Conservation (phyloP, 92 coral and sea anemone species). For the Palythoa grandiflora region DNA sequence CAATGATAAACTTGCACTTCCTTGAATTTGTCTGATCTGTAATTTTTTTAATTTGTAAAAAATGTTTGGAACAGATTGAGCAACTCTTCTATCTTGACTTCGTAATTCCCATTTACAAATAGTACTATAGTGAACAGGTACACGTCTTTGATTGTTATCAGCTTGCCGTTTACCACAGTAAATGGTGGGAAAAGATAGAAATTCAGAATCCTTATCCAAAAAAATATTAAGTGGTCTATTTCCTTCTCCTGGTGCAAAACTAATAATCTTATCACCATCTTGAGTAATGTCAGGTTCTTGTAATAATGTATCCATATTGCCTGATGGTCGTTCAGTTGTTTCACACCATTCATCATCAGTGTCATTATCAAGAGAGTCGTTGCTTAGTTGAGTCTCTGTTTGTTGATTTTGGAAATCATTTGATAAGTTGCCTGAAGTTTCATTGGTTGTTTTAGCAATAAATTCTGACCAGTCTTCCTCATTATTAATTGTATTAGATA, state of each 20-base stretch:
- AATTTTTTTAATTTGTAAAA: conserved; percentile 60
- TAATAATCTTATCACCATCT: conserved; percentile 9
- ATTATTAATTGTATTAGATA: conserved; percentile 38
- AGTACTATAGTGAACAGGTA: conserved; percentile 59
- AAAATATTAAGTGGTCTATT: conserved; percentile 33
- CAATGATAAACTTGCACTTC: conserved; percentile 50
- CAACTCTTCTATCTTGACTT: conserved; percentile 67
- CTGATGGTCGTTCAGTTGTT: conserved; percentile 33
- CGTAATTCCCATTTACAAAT: conserved; percentile 63
- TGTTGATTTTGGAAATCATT: conserved; percentile 39
- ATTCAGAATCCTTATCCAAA: conserved; percentile 30
- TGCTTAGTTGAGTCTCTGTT: conserved; percentile 22
- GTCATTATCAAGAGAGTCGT: conserved; percentile 41
- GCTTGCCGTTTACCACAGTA: conserved; percentile 32
- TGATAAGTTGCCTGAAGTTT: conserved; percentile 48
- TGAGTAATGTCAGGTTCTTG: conserved; percentile 16
- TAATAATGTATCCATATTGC: conserved; percentile 23
- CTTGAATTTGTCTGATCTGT: conserved; percentile 64
- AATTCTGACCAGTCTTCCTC: conserved; percentile 54
- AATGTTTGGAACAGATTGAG: conserved; percentile 63
- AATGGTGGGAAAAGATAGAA: conserved; percentile 44
- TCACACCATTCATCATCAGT: conserved; percentile 55
- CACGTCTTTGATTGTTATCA: conserved; percentile 24
- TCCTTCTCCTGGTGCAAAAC: conserved; percentile 61
- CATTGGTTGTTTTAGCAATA: conserved; percentile 42